These are phyloP conservation scores for Ia io DNA, from an alignment of 2,113 vertebrate genomes.

Conservation along the genomic window DNA sequence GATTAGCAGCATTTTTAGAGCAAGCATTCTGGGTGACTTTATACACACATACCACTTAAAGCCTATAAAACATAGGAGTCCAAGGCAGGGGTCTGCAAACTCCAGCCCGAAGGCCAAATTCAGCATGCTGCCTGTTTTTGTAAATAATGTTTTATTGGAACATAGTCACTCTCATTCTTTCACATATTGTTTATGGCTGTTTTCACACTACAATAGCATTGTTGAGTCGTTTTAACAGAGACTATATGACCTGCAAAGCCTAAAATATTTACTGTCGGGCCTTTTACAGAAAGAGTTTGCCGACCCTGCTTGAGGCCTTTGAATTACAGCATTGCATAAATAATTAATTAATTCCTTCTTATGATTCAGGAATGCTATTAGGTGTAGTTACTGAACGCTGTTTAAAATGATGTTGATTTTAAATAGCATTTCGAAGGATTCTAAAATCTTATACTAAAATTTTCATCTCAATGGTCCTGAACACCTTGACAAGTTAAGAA, in stretches of 20 bases:
- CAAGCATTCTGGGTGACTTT: constrained; percentile 39
- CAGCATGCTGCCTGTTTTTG: constrained; percentile 34
- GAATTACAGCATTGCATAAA: not conserved
- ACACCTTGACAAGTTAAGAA: not conserved
- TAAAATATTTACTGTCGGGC: constrained; percentile 18
- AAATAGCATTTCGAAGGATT: constrained; percentile 41
- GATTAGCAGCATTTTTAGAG: constrained; percentile 45
- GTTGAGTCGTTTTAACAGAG: constrained; percentile 36
- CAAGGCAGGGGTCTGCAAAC: not conserved
- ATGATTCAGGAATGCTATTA: not conserved
- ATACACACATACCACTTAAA: constrained; percentile 50
- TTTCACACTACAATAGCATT: constrained; percentile 27
- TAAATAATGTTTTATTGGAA: constrained; percentile 68
- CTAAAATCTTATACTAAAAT: constrained; percentile 38
- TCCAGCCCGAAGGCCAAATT: constrained; percentile 31
- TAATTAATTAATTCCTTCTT: constrained; percentile 43
- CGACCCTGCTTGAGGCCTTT: not conserved
- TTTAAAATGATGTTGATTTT: not conserved
- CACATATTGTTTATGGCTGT: constrained; percentile 46
- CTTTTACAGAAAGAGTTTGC: not conserved
- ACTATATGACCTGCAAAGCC: constrained; percentile 24
- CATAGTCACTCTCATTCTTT: constrained; percentile 40
- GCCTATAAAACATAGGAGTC: constrained; percentile 47
- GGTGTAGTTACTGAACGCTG: not conserved
- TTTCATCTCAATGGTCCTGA: not conserved